Evolutionary conservation across 2,113 vertebrate species (phyloP).

Genomic region (Chaetorhynchus papuensis): DNA sequence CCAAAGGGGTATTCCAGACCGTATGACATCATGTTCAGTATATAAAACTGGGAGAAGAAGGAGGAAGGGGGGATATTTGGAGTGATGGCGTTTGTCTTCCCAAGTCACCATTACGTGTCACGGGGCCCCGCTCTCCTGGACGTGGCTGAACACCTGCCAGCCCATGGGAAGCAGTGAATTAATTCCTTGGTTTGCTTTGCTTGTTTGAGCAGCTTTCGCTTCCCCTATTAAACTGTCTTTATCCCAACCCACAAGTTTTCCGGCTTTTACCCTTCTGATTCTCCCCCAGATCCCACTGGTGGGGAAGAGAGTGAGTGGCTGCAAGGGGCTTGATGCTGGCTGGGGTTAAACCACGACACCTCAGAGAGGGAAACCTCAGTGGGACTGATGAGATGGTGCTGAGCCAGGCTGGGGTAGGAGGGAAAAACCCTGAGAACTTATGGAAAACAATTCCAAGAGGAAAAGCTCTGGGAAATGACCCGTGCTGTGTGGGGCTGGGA

Average conservation of each 20-base stretch:
- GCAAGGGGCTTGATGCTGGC: background rate
- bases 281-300: background rate
- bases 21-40: background rate
- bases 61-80: background rate
- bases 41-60: background rate
- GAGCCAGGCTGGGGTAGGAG: background rate
- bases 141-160: background rate
- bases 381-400: background rate
- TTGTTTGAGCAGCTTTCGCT: background rate
- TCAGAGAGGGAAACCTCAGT: background rate
- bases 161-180: background rate
- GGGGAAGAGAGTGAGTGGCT: background rate
- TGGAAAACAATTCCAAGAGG: background rate
- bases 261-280: background rate
- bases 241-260: background rate
- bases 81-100: background rate
- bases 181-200: background rate
- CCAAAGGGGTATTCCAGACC: background rate
- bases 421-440: background rate
- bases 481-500: background rate
- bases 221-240: background rate
- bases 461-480: background rate
- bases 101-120: fast-evolving
- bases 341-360: background rate
- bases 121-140: background rate